These are phyloP conservation scores for Agrilus biguttatus DNA, from an alignment of 2,888 invertebrate genomes.

Conservation along the genomic window DNA sequence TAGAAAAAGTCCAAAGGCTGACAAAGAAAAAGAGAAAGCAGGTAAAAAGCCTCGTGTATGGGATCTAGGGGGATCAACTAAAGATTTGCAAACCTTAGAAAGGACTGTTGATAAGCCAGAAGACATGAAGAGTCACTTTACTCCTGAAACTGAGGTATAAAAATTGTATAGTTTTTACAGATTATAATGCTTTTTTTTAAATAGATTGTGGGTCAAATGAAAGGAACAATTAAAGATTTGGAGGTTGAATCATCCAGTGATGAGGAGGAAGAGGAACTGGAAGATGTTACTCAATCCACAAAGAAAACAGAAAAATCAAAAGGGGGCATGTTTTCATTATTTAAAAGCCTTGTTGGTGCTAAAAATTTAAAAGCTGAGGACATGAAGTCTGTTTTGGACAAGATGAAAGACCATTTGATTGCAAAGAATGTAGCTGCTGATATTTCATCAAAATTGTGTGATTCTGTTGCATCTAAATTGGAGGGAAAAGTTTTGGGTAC, in stretches of 20 bases:
- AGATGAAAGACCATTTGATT: constrained; percentile 90
- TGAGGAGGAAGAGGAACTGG: constrained; percentile 46
- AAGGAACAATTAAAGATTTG: constrained; percentile 66
- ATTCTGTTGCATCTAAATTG: constrained; percentile 77
- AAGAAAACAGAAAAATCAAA: constrained; percentile 19
- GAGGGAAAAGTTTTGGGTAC: constrained; percentile 90
- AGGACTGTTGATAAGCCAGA: constrained; percentile 64
- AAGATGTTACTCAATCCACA: constrained; percentile 21
- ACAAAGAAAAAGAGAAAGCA: constrained; percentile 44
- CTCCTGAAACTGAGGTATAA: constrained; percentile 49
- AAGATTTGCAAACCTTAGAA: constrained; percentile 68
- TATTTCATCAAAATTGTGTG: constrained; percentile 85
- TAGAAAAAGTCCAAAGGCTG: constrained; percentile 35
- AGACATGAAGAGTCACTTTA: constrained; percentile 42
- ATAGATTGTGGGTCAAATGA: constrained; percentile 71
- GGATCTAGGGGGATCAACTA: constrained; percentile 69
- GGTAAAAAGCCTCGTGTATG: constrained; percentile 84
- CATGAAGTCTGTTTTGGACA: constrained; percentile 78
- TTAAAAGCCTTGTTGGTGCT: constrained; percentile 72
- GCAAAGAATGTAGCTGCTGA: constrained; percentile 96
- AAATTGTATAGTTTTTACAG: constrained; percentile 14
- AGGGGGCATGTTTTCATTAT: constrained; percentile 68
- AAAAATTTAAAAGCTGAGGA: constrained; percentile 72
- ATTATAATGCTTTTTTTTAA: neutral
- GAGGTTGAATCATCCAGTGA: constrained; percentile 65